Evolutionary conservation across 64 coral and sea anemone species (phyloP), one percentile per base, ranked within the genome.

Genomic region (Catalaphyllia jardinei): DNA sequence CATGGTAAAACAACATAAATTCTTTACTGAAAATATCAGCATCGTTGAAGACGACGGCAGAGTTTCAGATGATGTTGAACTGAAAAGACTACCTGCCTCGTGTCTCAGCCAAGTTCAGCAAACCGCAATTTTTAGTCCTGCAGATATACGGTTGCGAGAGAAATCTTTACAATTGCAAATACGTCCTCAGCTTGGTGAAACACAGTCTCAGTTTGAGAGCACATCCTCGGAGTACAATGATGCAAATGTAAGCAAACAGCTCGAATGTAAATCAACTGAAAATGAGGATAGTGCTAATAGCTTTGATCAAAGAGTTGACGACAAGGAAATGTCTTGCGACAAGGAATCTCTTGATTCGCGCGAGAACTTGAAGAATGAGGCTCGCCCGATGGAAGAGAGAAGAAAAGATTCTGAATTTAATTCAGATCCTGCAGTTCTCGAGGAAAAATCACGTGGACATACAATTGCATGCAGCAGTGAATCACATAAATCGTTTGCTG

Each of bases 131-230:
- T 16, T 49, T 9, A 85, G 81, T 27, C 24, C 35, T 25, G 35
- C 20, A 71, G 60, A 46, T 71, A 22, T 0, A 20, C 10, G 24
- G 11, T 22, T 28, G 22, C 62, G 17, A 15, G 35, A 46, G n/a
- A 64, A n/a, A 29, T 49, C 22, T 29, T 67, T 35, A 51, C 24
- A 46, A 20, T 16, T 85, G 31, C 19, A 31, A 11, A 12, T 18
- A 0, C 14, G 63, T 71, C 81, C 81, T 85, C 81, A 71, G 24
- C 62, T 85, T 18, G 81, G 81, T 16, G 81, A 85, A 27, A 85
- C 81, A 24, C 81, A 71, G 11, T 27, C 35, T 71, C 12, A 67
- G 2, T 15, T 28, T 28, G 81, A 85, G 24, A 85, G 20, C 22
- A 71, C 20, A 13, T 18, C 15, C 10, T 8, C n/a, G 24, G 22